phyloP scores from a whole-genome alignment of 2,888 invertebrate species.

The Teleiodes luculella region DNA sequence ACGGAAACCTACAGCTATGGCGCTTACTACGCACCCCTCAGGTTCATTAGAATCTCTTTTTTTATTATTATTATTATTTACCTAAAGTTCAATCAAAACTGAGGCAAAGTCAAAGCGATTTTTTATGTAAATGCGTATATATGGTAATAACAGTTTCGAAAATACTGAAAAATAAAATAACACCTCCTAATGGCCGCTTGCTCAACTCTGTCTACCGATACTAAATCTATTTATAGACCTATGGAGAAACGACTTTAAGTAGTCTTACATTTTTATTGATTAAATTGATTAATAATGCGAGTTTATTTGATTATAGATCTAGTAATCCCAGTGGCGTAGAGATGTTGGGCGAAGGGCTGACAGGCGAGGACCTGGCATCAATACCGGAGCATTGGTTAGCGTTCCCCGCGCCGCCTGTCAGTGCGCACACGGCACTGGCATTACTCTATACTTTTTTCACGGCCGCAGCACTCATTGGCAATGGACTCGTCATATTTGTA shows the following conservation, averaged over 20 bases:
- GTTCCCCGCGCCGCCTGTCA: conserved; percentile 88
- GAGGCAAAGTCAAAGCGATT: not conserved
- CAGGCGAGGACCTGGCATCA: conserved; percentile 85
- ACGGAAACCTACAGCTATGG: conserved; percentile 51
- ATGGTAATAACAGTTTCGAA: too few species aligned
- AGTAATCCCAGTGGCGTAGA: conserved; percentile 43
- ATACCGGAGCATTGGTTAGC: conserved; percentile 90
- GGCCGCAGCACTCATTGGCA: conserved; percentile 85
- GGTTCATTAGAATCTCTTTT: conserved; percentile 42
- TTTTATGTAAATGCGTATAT: too few species aligned
- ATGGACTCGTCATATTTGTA: conserved; percentile 91
- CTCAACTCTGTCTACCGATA: too few species aligned
- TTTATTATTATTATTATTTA: not conserved
- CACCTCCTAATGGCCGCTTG: too few species aligned
- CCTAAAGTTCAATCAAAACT: not conserved
- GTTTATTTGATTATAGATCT: conserved; percentile 23
- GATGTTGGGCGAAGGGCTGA: conserved; percentile 87
- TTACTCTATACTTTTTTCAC: conserved; percentile 87
- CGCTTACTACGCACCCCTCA: conserved; percentile 64
- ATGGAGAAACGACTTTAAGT: too few species aligned
- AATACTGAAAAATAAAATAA: too few species aligned
- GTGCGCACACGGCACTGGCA: conserved; percentile 88
- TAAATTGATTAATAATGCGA: too few species aligned
- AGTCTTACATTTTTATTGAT: too few species aligned
- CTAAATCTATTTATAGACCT: too few species aligned